Base-by-base conservation (phyloP, 1,140 invertebrate species). In the Halictus rubicundus region DNA sequence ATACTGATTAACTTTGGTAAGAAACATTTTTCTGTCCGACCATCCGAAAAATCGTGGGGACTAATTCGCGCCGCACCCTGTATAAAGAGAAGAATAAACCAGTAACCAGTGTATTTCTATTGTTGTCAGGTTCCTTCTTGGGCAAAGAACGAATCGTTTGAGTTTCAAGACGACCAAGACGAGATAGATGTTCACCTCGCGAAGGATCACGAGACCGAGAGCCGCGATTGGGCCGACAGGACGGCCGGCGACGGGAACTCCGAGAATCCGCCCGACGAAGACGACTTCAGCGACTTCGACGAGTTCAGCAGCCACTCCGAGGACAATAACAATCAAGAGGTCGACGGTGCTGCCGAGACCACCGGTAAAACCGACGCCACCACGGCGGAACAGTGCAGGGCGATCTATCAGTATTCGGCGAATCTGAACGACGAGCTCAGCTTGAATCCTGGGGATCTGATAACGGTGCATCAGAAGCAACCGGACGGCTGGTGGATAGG, bases 401-500 rank as follows among this genome's bases (percentile, higher is more conserved):
- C 97, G 1, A 93, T 98, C 4, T 99, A 98, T 90, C 95, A 96
- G 63, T 99, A 98, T 91, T 95, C 96, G 80, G 97, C 97, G 14
- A 97, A 97, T 89, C 94, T 98, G 59, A 96, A 96, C 87, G 98
- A 98, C 93, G 98, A 99, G 91, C 94, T 99, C 25, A 96, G 96
- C 64, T 94, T 98, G 64, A 95, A 94, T 88, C 95, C 96, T 88
- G 98, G 97, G 83, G 97, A 99, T 90, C 93, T 97, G 16, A 97
- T 99, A 83, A 96, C 96, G 78, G 96, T 99, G 39, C 97, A 97
- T 91, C 96, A 97, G 86, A 98, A 98, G 89, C 97, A 98, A 89
- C 95, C 96, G n/a, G 97, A 98, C 89, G 97, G 97, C 9, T 99
- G 98, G 98, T 99, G 98, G 98, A 95, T 98, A 68, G 98, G 98